Percentiles rank a stretch among this genome's conserved stretches.
phyloP scores from a whole-genome alignment of 2,888 invertebrate species.

The Lasioglossum malachurum region DNA sequence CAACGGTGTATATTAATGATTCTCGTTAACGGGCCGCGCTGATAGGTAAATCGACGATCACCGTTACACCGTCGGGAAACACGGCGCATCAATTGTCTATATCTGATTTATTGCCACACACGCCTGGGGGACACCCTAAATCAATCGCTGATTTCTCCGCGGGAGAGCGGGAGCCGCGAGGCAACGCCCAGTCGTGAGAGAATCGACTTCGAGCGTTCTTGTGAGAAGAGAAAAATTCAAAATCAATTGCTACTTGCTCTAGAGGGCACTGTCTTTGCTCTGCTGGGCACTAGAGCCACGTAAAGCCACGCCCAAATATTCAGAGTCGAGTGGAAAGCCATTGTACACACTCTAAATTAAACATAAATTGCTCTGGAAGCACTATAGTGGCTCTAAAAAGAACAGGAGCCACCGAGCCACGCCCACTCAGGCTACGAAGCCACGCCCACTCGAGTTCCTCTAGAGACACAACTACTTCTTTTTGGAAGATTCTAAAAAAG shows the following conservation, averaged over 20 bases:
- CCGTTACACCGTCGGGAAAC: conserved; percentile 24
- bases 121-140: not conserved
- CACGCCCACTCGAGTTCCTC: not conserved
- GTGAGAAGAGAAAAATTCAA: not conserved
- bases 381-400: not conserved
- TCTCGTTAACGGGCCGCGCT: conserved; percentile 37
- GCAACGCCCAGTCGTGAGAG: not conserved
- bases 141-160: not conserved
- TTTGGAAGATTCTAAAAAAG: not conserved
- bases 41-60: conserved; percentile 36
- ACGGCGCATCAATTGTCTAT: conserved; percentile 13
- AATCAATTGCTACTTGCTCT: too few relatives aligned
- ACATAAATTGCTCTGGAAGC: not conserved
- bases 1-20: conserved; percentile 45
- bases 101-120: not conserved
- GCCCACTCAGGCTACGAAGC: not conserved
- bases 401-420: not conserved
- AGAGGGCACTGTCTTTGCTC: too few relatives aligned
- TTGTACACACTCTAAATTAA: not conserved
- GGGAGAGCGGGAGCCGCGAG: not conserved
- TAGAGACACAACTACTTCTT: not conserved
- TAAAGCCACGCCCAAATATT: not conserved
- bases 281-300: not conserved
- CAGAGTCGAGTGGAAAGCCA: not conserved
- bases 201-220: not conserved